These are phyloP conservation scores for Schizopygopsis malacanthus DNA, from an alignment of 2,797 vertebrate species.

Conservation along the genomic window DNA sequence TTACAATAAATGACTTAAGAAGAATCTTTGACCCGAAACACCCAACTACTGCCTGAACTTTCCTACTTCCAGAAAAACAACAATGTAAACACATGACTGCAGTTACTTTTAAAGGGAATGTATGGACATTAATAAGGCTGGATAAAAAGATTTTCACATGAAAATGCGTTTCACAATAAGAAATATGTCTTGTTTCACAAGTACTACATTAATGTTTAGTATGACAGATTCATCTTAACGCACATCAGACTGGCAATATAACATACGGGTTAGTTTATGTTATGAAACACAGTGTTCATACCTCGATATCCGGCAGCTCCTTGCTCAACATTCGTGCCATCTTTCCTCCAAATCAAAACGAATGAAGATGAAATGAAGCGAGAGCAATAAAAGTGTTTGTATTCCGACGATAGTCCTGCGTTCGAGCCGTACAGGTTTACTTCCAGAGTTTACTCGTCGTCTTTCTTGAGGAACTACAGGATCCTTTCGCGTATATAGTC, in stretches of 20 bases:
- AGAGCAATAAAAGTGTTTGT: slow-evolving; percentile 25
- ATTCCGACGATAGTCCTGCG: slow-evolving; percentile 30
- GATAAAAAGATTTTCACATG: background rate
- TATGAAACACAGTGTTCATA: slow-evolving; percentile 64
- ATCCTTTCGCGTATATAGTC: slow-evolving; percentile 39
- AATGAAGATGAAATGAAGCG: background rate
- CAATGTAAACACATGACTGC: background rate
- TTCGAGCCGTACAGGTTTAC: slow-evolving; percentile 14
- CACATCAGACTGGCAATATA: background rate
- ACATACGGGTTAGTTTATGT: background rate
- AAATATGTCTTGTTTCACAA: background rate
- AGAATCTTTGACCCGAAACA: slow-evolving; percentile 8
- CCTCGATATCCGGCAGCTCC: slow-evolving; percentile 86
- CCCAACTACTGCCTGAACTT: slow-evolving; percentile 13
- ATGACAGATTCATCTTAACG: background rate
- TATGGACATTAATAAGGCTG: background rate
- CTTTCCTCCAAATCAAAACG: slow-evolving; percentile 26
- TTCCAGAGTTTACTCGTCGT: slow-evolving; percentile 14
- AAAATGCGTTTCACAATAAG: background rate
- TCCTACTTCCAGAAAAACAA: background rate
- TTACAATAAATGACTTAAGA: background rate
- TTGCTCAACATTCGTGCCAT: slow-evolving; percentile 82
- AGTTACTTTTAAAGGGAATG: background rate
- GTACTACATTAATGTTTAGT: background rate
- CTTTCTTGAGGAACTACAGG: slow-evolving; percentile 9